These are phyloP conservation scores for Protodeltote pygarga DNA, from an alignment of 2,888 invertebrate genomes.

Conservation along the genomic window DNA sequence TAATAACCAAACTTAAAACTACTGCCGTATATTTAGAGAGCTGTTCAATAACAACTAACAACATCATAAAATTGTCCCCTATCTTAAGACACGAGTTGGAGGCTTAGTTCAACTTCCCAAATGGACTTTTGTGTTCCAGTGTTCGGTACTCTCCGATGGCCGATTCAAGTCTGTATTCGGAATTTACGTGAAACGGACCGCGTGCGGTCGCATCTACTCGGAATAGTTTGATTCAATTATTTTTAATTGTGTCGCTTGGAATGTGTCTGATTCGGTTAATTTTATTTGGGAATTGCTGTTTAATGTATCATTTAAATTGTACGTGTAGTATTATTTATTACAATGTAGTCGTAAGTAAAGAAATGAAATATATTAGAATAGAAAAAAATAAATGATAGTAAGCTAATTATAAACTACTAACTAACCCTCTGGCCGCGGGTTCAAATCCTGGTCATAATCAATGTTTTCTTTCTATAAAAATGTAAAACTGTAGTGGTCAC, in stretches of 20 bases:
- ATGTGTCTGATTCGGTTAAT: constrained; percentile 8
- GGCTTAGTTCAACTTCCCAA: constrained; percentile 35
- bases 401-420: too few relatives aligned
- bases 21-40: constrained; percentile 24
- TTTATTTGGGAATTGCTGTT: background rate
- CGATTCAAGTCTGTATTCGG: constrained; percentile 11
- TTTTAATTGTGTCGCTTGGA: constrained; percentile 29
- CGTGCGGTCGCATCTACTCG: constrained; percentile 21
- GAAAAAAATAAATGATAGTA: background rate
- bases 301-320: background rate
- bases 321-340: background rate
- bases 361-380: background rate
- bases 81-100: constrained; percentile 34
- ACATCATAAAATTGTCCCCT: constrained; percentile 28
- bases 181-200: too few relatives aligned
- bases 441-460: too few relatives aligned
- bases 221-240: constrained; percentile 34
- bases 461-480: too few relatives aligned
- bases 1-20: constrained; percentile 35
- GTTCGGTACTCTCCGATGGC: constrained; percentile 27
- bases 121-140: constrained; percentile 33
- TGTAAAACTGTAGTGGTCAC: too few relatives aligned
- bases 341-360: background rate
- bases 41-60: constrained; percentile 23
- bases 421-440: too few relatives aligned